phyloP scores from a whole-genome alignment of 2,888 invertebrate genomes.

The Pyrrhosoma nymphula region DNA sequence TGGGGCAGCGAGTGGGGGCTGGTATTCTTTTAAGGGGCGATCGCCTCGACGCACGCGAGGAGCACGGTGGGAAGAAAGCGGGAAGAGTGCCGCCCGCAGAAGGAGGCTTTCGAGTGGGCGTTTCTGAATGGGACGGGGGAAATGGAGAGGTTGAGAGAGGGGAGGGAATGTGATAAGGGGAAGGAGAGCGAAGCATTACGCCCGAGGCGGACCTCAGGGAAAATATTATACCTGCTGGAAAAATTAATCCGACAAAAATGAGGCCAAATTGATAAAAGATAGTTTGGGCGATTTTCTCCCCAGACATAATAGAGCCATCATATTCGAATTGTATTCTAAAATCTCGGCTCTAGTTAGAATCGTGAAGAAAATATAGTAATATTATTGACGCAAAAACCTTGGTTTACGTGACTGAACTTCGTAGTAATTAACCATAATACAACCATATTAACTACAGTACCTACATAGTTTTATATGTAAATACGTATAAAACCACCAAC shows the following conservation, averaged over 20 bases:
- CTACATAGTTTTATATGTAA: too few species aligned
- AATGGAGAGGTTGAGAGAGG: neutral
- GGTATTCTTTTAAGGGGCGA: constrained; percentile 29
- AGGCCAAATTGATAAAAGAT: too few species aligned
- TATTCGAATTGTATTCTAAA: too few species aligned
- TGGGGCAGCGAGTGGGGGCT: neutral
- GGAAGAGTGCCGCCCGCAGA: neutral
- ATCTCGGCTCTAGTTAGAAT: too few species aligned
- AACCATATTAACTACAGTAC: too few species aligned
- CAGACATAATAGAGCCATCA: too few species aligned
- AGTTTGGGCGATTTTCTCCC: too few species aligned
- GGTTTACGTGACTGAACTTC: too few species aligned
- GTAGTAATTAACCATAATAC: too few species aligned
- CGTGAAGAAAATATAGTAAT: too few species aligned
- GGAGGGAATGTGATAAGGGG: neutral
- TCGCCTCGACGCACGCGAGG: neutral
- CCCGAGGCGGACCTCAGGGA: neutral
- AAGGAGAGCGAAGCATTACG: neutral
- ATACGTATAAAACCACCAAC: too few species aligned
- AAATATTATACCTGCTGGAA: neutral
- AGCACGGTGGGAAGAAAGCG: neutral
- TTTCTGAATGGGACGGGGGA: neutral
- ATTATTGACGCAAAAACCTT: too few species aligned
- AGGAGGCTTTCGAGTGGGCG: neutral
- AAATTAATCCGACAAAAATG: neutral